Base-by-base conservation (phyloP, 2,888 invertebrate species). In the Cheilosia scutellata region DNA sequence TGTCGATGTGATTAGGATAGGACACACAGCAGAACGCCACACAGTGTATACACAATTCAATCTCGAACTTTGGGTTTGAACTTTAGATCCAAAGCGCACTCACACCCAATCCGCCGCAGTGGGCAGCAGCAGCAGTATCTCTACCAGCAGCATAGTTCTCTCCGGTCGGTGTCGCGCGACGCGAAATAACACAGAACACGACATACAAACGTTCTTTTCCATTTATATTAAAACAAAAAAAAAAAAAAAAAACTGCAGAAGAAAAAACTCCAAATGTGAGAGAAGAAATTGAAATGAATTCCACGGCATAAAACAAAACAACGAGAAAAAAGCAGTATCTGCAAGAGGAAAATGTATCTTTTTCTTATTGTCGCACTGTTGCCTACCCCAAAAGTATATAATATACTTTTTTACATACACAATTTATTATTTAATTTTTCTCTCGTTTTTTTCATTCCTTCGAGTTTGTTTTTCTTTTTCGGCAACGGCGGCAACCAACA, bases 371-470 rank as follows among this genome's bases (percentile, higher is more conserved):
- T 86, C 86, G 82, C 82, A 76, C 86, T 86, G 86, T 86, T 86
- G 86, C 86, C 86, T 86, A 86, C 86, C 86, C 82, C 86, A 86
- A 86, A 86, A 86, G 86, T 86, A 86, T 86, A 86, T 82, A 68
- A 86, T 86, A 86, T 86, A 86, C 82, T 82, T 72, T 76, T 76
- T 71, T 86, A 76, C 86, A 86, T 86, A 82, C 82, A 86, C 82
- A 86, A 86, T 86, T 86, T 82, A 86, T 86, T 86, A 86, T 86
- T 86, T 86, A 86, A 86, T 86, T 86, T 84, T 84, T 84, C 80
- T 71, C 53, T 70, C 49, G 58, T 60, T 58, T 75, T 80, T 79
- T 83, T 57, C 76, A 37, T 82, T 86, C 82, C 86, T 86, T 82
- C 57, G 76, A 76, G 82, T 86, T 84, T 82, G 86, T 86, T 86